phyloP scores from a whole-genome alignment of 2,113 vertebrate genomes.

The Coracopsis vasa region DNA sequence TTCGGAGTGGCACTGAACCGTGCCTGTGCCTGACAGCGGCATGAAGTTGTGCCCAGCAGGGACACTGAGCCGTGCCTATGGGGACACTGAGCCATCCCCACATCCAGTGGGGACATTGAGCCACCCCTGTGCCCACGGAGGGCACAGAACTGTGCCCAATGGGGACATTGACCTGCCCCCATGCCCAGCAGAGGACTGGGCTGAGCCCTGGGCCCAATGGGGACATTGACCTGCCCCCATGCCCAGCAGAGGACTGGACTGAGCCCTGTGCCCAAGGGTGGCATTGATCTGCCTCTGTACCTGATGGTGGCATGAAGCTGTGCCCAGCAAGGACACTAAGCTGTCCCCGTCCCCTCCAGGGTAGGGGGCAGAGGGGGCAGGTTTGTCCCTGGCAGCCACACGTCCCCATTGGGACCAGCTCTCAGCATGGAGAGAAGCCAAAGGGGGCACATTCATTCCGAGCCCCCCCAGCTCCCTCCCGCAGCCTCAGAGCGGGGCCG shows the following conservation, averaged over 20 bases:
- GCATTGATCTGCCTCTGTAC: not conserved
- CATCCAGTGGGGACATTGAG: not conserved
- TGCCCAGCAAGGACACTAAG: not conserved
- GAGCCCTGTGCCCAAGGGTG: not conserved
- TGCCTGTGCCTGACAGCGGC: not conserved
- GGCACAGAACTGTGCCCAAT: not conserved
- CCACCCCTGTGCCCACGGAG: not conserved
- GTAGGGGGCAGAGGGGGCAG: not conserved
- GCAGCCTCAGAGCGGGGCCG: rapidly evolving
- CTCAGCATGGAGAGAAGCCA: not conserved
- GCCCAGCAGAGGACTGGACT: not conserved
- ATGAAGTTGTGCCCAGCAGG: not conserved
- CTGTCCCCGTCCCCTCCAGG: not conserved
- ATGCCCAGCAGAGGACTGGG: too few species aligned
- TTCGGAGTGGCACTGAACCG: not conserved
- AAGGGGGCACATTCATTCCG: rapidly evolving
- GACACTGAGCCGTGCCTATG: not conserved
- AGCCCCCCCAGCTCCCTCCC: rapidly evolving
- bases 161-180: not conserved
- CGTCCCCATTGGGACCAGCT: rapidly evolving
- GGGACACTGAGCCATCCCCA: not conserved
- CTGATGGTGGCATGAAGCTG: not conserved
- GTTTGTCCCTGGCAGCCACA: not conserved
- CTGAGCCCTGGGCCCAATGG: not conserved
- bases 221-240: not conserved